These are phyloP conservation scores for Hyposmocoma kahamanoa DNA, from an alignment of 1,140 invertebrate genomes.

Conservation along the genomic window DNA sequence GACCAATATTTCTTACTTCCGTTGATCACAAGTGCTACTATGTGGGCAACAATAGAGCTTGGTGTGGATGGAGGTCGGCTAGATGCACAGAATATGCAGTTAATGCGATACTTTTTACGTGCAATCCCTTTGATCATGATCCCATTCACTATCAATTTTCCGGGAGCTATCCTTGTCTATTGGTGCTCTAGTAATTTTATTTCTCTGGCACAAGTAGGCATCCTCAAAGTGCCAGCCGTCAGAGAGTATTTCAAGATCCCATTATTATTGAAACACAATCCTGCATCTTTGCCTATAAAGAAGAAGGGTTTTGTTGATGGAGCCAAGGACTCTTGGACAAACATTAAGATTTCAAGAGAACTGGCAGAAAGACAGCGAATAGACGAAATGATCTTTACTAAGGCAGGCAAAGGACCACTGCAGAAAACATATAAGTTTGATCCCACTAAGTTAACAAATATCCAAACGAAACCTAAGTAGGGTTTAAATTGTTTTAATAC, in stretches of 20 bases:
- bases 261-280: conserved; percentile 73
- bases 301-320: conserved; percentile 86
- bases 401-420: conserved; percentile 88
- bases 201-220: conserved; percentile 86
- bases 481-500: conserved; percentile 12
- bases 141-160: conserved; percentile 91
- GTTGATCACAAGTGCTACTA: conserved; percentile 85
- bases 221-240: conserved; percentile 85
- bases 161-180: conserved; percentile 91
- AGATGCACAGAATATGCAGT: conserved; percentile 76
- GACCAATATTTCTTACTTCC: conserved; percentile 95
- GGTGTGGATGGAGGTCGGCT: conserved; percentile 85
- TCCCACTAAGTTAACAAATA: conserved; percentile 79
- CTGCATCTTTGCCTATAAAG: conserved; percentile 76
- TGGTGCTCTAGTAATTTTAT: conserved; percentile 94
- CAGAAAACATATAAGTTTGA: conserved; percentile 91
- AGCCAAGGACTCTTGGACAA: conserved; percentile 89
- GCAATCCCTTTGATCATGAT: conserved; percentile 88
- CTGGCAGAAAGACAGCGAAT: conserved; percentile 83
- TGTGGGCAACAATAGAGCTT: conserved; percentile 87
- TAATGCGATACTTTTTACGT: conserved; percentile 83
- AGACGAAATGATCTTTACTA: conserved; percentile 86
- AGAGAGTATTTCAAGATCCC: conserved; percentile 88
- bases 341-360: conserved; percentile 86
- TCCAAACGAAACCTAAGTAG: conserved; percentile 61